Evolutionary conservation across 2,888 invertebrate species (phyloP).

Genomic region (Rhingia campestris): DNA sequence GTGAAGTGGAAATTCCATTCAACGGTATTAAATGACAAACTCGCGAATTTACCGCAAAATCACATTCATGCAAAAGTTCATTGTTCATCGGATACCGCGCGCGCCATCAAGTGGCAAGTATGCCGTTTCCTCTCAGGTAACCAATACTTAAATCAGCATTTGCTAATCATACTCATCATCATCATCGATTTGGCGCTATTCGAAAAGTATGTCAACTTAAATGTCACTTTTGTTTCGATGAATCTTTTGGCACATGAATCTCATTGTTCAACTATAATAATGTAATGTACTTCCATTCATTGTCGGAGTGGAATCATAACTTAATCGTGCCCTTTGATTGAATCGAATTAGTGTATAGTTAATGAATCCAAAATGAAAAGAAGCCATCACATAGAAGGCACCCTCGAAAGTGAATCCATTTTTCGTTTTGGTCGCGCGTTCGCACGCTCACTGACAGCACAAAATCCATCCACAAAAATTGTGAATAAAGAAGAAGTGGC

Average conservation of each 20-base stretch:
- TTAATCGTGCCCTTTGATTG: conserved; percentile 63
- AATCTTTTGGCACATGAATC: neutral
- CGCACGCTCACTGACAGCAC: conserved; percentile 41
- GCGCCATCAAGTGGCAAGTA: conserved; percentile 38
- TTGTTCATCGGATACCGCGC: conserved; percentile 39
- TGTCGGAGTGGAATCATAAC: conserved; percentile 27
- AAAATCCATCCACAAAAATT: neutral
- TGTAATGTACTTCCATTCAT: conserved; percentile 42
- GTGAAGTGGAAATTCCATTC: conserved; percentile 35
- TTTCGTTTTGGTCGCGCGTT: conserved; percentile 37
- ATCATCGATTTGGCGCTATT: conserved; percentile 33
- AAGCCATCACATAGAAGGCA: conserved; percentile 11
- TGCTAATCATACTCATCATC: conserved; percentile 40
- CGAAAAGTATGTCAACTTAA: conserved; percentile 63
- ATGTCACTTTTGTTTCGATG: conserved; percentile 51
- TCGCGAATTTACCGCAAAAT: conserved; percentile 40
- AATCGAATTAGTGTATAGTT: conserved; percentile 56
- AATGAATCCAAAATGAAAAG: conserved; percentile 7
- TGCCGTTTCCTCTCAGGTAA: conserved; percentile 42
- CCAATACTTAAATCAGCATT: conserved; percentile 43
- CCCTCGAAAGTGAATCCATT: conserved; percentile 31
- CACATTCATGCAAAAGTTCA: conserved; percentile 62
- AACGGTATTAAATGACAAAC: conserved; percentile 50
- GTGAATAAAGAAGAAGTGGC: conserved; percentile 23
- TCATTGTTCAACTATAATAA: neutral